Evolutionary conservation across 1,140 invertebrate species (phyloP), one percentile per base, ranked within the genome.

Genomic region (Drosophila aff.): DNA sequence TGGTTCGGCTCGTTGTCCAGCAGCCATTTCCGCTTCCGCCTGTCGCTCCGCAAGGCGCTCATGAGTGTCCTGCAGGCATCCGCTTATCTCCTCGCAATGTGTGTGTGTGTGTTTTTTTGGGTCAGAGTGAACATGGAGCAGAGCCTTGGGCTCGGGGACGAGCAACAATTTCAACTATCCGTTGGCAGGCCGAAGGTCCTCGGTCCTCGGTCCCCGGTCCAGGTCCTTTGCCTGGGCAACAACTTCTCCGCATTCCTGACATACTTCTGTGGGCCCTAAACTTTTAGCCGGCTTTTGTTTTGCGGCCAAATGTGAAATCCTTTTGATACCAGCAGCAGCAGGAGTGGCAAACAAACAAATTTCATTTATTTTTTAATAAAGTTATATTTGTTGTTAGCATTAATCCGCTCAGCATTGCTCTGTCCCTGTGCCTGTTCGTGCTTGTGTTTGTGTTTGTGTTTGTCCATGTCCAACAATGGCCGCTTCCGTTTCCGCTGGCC

Each of bases 351-450:
- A 55, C 78, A 79, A 52, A 82, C 82, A 78, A 87, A 87, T 87
- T 87, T 89, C 81, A 89, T 89, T 81, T 89, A 90, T 89, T 90
- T 89, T 89, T 90, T 89, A 89, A 89, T 89, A 89, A 89, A 89
- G 85, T 89, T 89, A 90, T 90, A 90, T 89, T 89, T 89, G 85
- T 81, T 90, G 81, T 90, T 79, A 73, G 77, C 81, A 81, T 89
- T 87, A 89, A 90, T 79, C 73, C 81, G 76, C 61, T 33, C 71
- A 18, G 71, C 13, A 31, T 33, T 28, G 55, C 53, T 52, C 33
- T 55, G 36, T 52, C 18, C 43, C 43, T 46, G 61, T 15, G 2
- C 6, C 2, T 52, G 15, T 47, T 3, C 3, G 26, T 86, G 77
- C 52, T 41, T 64, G 31, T 50, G 23, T 3, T 23, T 23, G 23